A percentile compares a stretch with the other conserved stretches of the same genome.
Evolutionary conservation across 30 jellyfish, hydroid and myxozoan species (phyloP).

Genomic region (Cassiopea xamachana): DNA sequence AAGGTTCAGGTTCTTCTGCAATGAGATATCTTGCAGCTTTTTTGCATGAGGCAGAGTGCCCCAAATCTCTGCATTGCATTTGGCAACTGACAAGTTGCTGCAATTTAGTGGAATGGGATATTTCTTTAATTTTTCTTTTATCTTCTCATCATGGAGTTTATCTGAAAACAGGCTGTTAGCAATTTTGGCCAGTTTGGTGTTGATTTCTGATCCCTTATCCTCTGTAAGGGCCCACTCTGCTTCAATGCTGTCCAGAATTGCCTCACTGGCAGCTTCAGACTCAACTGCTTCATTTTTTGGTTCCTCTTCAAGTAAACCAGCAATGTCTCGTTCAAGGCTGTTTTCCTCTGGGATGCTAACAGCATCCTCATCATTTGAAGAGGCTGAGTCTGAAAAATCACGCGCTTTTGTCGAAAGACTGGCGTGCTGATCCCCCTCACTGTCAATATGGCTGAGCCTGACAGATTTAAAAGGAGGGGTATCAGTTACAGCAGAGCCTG

Average conservation of each 20-base stretch:
- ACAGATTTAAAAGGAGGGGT: neutral
- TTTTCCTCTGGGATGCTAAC: constrained; percentile 43
- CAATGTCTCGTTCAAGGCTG: constrained; percentile 17
- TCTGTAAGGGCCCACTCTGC: constrained; percentile 18
- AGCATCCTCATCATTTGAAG: neutral
- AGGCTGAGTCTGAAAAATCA: constrained; percentile 16
- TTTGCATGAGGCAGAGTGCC: neutral
- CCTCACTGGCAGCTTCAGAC: constrained; percentile 16
- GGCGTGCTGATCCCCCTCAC: constrained; percentile 14
- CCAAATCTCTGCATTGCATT: constrained; percentile 35
- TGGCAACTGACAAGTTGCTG: constrained; percentile 15
- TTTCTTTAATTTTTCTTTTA: constrained; percentile 7
- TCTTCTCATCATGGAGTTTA: constrained; percentile 8
- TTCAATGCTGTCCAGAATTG: constrained; percentile 23
- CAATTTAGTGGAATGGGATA: neutral
- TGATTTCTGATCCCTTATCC: constrained; percentile 19
- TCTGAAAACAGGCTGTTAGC: constrained; percentile 10
- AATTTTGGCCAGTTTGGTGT: constrained; percentile 26
- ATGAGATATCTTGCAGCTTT: neutral
- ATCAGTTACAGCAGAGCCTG: neutral
- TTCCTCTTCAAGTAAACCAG: constrained; percentile 17
- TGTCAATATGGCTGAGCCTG: neutral
- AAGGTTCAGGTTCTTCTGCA: neutral
- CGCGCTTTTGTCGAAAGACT: neutral
- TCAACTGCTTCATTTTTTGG: constrained; percentile 8